Conservation (phyloP, 2,797 vertebrate genomes). For the Sternotherus odoratus region DNA sequence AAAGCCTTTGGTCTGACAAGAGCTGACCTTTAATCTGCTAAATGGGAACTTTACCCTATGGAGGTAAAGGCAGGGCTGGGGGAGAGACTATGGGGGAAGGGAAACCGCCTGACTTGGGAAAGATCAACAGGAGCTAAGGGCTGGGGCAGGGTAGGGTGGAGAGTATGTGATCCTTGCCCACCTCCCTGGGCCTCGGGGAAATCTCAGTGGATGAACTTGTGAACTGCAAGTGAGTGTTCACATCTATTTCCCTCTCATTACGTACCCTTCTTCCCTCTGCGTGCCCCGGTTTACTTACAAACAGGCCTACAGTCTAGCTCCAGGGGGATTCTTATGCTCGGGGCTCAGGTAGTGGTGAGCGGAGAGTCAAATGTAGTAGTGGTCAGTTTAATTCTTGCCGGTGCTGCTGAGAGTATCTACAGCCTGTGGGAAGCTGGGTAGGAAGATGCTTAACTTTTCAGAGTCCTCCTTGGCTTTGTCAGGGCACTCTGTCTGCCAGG, state of each 20-base stretch:
- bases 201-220: neutral
- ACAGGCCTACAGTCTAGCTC: fast-evolving
- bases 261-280: neutral
- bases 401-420: neutral
- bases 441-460: neutral
- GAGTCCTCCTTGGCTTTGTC: neutral
- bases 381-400: neutral
- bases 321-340: fast-evolving
- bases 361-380: neutral
- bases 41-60: constrained; percentile 21
- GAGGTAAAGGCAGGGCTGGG: neutral
- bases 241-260: neutral
- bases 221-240: neutral
- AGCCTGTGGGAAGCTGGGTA: neutral
- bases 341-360: neutral
- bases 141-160: neutral
- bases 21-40: constrained; percentile 57
- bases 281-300: neutral
- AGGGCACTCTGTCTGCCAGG: neutral
- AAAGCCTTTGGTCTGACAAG: constrained; percentile 38
- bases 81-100: neutral
- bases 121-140: neutral
- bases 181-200: neutral
- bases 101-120: neutral
- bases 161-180: neutral